Conservation (phyloP, 2,797 vertebrate species). For the Calcarius lapponicus region DNA sequence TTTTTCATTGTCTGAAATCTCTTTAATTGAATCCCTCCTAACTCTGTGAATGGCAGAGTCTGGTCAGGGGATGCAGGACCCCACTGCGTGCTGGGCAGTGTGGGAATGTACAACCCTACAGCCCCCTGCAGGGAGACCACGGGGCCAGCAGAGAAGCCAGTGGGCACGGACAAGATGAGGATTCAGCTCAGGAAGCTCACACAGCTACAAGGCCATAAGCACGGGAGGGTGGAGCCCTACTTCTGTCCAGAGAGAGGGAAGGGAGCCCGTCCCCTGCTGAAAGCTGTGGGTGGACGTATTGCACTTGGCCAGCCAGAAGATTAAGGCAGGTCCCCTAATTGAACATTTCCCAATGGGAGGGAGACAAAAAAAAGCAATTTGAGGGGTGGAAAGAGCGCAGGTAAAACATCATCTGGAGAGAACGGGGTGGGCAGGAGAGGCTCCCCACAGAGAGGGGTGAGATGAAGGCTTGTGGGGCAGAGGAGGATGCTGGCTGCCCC, state of each 20-base stretch:
- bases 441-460: not conserved
- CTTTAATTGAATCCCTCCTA: not conserved
- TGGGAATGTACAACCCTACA: accelerated
- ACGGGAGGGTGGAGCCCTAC: not conserved
- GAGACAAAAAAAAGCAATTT: not conserved
- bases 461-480: not conserved
- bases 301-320: slow-evolving; percentile 1
- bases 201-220: not conserved
- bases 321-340: slow-evolving; percentile 1
- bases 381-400: not conserved
- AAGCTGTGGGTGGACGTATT: slow-evolving; percentile 1
- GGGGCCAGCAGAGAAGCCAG: not conserved
- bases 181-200: not conserved
- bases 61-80: not conserved
- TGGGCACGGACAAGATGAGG: not conserved
- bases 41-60: not conserved
- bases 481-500: not conserved
- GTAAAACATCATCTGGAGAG: not conserved
- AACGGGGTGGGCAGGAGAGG: not conserved
- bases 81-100: accelerated
- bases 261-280: slow-evolving; percentile 25
- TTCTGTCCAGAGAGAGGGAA: not conserved
- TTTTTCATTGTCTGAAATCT: not conserved
- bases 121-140: accelerated
- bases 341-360: slow-evolving; percentile 16